Evolutionary conservation across 2,888 invertebrate genomes (phyloP).

Genomic region (Perizoma affinitatum): DNA sequence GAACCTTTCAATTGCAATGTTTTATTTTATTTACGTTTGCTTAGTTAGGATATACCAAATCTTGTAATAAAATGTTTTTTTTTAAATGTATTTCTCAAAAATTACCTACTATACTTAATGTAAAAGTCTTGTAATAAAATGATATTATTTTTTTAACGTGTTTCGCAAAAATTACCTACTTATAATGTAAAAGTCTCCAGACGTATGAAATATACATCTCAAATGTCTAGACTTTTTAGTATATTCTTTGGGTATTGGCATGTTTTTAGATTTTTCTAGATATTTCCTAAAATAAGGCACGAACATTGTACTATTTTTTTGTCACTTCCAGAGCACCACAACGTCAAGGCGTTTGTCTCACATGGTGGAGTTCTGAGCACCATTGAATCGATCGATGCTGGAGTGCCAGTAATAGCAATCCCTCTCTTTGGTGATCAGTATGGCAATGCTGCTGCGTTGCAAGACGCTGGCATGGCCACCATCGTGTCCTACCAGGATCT

Average conservation of each 20-base stretch:
- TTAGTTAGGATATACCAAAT: no score
- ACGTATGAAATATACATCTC: no score
- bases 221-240: no score
- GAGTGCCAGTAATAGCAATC: constrained; percentile 86
- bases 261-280: no score
- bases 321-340: constrained; percentile 85
- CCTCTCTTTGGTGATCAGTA: constrained; percentile 89
- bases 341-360: constrained; percentile 86
- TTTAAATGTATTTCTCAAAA: no score
- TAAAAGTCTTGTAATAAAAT: not conserved
- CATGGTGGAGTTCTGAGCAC: constrained; percentile 88
- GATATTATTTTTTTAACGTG: not conserved
- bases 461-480: constrained; percentile 84
- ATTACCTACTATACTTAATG: no score
- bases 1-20: no score
- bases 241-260: no score
- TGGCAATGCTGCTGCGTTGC: constrained; percentile 85
- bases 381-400: constrained; percentile 87
- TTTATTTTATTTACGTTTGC: not conserved
- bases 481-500: constrained; percentile 83
- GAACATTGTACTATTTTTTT: constrained; percentile 4
- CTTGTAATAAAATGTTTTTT: not conserved
- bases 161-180: no score
- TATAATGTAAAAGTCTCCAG: no score
- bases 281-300: not conserved